A percentile compares a stretch with the other conserved stretches of the same genome.
Evolutionary conservation across 1,140 invertebrate genomes (phyloP).

Genomic region (Cardiocondyla obscurior): DNA sequence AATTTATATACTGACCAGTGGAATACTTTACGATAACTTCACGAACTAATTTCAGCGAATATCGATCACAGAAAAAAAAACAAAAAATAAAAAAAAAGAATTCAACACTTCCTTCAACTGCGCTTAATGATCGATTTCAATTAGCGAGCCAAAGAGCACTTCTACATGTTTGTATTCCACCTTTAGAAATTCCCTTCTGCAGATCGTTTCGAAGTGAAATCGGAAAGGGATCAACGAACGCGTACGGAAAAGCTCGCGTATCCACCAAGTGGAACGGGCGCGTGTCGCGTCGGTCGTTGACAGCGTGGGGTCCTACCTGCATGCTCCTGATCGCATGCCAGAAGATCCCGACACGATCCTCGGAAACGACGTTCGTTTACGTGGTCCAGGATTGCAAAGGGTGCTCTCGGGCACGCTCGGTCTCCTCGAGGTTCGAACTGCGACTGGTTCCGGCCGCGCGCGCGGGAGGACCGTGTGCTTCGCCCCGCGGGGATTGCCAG

Average conservation of each 20-base stretch:
- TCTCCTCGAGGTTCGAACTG: slow-evolving; percentile 69
- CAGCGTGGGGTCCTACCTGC: slow-evolving; percentile 74
- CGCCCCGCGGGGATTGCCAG: slow-evolving; percentile 41
- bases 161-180: neutral
- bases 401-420: slow-evolving; percentile 38
- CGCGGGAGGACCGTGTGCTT: slow-evolving; percentile 65
- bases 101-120: neutral
- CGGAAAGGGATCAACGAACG: neutral
- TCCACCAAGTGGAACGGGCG: neutral
- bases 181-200: neutral
- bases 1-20: neutral
- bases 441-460: slow-evolving; percentile 70
- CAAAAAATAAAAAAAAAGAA: no score
- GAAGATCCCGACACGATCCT: slow-evolving; percentile 69
- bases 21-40: neutral
- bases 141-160: neutral
- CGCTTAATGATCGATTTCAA: neutral
- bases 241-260: neutral
- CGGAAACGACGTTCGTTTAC: slow-evolving; percentile 60
- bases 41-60: neutral
- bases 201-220: neutral
- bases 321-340: slow-evolving; percentile 81
- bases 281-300: neutral
- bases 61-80: neutral
- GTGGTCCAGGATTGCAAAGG: slow-evolving; percentile 64